Evolutionary conservation across 2,797 vertebrate genomes (phyloP).

Genomic region (Adelosebastes latens): DNA sequence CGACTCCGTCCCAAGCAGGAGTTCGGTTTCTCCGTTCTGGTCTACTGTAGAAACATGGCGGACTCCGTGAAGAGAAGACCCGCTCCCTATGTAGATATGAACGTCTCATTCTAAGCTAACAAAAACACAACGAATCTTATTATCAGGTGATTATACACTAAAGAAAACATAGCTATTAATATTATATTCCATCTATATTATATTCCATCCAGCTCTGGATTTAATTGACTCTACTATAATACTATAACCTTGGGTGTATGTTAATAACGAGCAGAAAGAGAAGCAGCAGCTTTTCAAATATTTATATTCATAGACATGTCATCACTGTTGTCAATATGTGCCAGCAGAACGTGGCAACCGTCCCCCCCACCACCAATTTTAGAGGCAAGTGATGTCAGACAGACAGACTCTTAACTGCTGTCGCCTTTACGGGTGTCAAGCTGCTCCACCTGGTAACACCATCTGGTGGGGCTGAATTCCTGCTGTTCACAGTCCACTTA

Average conservation of each 20-base stretch:
- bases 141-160: no score
- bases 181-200: no score
- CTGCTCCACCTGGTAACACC: constrained; percentile 63
- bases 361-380: neutral
- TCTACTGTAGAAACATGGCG: rapidly evolving
- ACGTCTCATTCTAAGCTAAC: no score
- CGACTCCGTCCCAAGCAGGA: rapidly evolving
- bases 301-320: neutral
- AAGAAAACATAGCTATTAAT: no score
- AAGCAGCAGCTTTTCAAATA: neutral
- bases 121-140: no score
- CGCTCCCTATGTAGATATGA: no score
- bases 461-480: constrained; percentile 45
- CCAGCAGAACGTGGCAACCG: neutral
- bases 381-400: constrained; percentile 24
- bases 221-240: neutral
- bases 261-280: neutral
- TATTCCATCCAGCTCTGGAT: neutral
- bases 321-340: neutral
- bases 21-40: rapidly evolving
- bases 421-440: constrained; percentile 33
- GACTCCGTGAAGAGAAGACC: no score
- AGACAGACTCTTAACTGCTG: constrained; percentile 43
- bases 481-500: constrained; percentile 45
- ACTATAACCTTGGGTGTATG: neutral